These are phyloP conservation scores for Nemotelus nigrinus DNA, from an alignment of 2,888 invertebrate genomes.

Conservation along the genomic window DNA sequence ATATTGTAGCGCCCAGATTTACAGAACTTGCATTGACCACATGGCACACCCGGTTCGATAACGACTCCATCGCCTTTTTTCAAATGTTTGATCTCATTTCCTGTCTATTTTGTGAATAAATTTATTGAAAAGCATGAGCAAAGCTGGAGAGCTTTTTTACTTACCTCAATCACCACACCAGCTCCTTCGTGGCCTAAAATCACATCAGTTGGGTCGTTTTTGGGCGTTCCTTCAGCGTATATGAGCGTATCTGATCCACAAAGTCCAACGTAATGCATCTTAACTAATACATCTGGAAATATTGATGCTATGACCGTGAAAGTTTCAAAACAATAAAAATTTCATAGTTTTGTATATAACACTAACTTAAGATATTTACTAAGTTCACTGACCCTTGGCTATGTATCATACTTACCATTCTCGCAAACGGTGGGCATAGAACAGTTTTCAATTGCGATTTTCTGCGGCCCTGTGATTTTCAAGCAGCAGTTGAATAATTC, in stretches of 20 bases:
- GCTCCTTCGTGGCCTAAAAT: conserved; percentile 93
- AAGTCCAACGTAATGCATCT: conserved; percentile 88
- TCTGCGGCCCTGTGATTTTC: background rate
- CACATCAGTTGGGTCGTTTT: conserved; percentile 51
- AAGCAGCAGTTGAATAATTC: conserved; percentile 2
- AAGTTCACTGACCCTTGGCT: background rate
- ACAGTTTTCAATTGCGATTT: conserved; percentile 10
- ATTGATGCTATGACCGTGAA: background rate
- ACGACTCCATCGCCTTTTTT: conserved; percentile 89
- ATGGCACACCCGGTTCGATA: conserved; percentile 91
- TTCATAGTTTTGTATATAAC: background rate
- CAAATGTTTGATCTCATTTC: conserved; percentile 71
- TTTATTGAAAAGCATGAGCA: conserved; percentile 12
- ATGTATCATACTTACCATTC: conserved; percentile 7
- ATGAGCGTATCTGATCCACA: conserved; percentile 96
- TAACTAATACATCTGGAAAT: conserved; percentile 69
- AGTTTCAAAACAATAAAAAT: background rate
- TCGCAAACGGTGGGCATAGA: conserved; percentile 4
- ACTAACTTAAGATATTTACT: background rate
- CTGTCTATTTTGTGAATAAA: conserved; percentile 59
- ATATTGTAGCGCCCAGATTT: conserved; percentile 66
- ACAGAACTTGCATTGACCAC: conserved; percentile 84
- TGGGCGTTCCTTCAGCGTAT: conserved; percentile 61
- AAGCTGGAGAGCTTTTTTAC: background rate
- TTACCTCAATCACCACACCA: conserved; percentile 77